These are phyloP conservation scores for Scophthalmus maximus DNA, from an alignment of 2,113 vertebrate species.

Conservation along the genomic window DNA sequence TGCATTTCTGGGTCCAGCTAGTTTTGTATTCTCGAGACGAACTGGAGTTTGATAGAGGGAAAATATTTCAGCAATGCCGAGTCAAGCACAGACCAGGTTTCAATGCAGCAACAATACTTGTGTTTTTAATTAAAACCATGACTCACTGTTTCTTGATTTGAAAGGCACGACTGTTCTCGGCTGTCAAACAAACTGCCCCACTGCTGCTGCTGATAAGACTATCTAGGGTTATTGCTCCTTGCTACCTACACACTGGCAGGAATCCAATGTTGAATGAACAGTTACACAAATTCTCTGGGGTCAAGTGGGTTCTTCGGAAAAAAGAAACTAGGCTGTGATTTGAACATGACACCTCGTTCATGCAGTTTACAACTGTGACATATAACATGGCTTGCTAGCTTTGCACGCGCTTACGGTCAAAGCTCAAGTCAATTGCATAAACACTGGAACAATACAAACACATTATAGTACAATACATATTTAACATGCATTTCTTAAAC, in stretches of 20 bases:
- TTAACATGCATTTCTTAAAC: not conserved
- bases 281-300: not conserved
- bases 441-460: not conserved
- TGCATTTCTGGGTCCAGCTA: too few species aligned
- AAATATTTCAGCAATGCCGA: too few species aligned
- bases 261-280: constrained; percentile 13
- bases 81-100: too few species aligned
- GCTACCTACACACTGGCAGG: not conserved
- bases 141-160: not conserved
- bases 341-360: not conserved
- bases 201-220: constrained; percentile 23
- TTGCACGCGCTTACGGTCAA: not conserved
- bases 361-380: not conserved
- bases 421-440: not conserved
- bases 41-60: too few species aligned
- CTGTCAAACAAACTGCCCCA: not conserved
- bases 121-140: too few species aligned
- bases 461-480: not conserved
- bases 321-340: not conserved
- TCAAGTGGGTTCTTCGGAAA: constrained; percentile 9
- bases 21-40: too few species aligned
- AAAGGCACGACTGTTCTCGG: too few species aligned
- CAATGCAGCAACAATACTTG: too few species aligned
- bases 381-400: not conserved
- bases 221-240: constrained; percentile 9